Evolutionary conservation across 2,113 vertebrate species (phyloP).

Genomic region (Gallinago media): DNA sequence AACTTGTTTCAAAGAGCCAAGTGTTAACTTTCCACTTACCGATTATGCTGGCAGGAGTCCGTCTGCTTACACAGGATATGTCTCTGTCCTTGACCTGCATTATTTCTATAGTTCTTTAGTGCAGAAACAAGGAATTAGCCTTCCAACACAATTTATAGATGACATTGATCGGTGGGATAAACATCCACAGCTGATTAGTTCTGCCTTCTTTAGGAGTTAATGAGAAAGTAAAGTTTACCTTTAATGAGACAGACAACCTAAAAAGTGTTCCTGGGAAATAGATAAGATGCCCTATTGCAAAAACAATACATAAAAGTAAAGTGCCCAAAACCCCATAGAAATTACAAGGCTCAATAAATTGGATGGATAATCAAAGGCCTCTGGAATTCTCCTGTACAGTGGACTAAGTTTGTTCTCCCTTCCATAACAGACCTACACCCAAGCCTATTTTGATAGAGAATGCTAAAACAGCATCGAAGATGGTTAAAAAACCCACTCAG

Average conservation of each 20-base stretch:
- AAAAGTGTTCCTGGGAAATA: not conserved
- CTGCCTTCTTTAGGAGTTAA: constrained; percentile 19
- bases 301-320: not conserved
- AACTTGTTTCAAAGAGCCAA: constrained; percentile 54
- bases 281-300: not conserved
- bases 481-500: not conserved
- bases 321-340: not conserved
- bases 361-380: not conserved
- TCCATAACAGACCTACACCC: not conserved
- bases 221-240: constrained; percentile 12
- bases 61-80: constrained; percentile 32
- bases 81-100: constrained; percentile 42
- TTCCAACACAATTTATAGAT: constrained; percentile 31
- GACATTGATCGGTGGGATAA: not conserved
- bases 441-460: not conserved
- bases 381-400: not conserved
- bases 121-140: constrained; percentile 21
- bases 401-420: not conserved
- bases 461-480: not conserved
- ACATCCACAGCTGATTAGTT: constrained; percentile 20
- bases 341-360: not conserved
- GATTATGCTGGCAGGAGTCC: constrained; percentile 40
- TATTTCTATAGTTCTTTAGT: not conserved
- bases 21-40: constrained; percentile 68
- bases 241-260: not conserved